Evolutionary conservation across 2,888 invertebrate genomes (phyloP).

Genomic region (Drosophila pseudotakahashii): DNA sequence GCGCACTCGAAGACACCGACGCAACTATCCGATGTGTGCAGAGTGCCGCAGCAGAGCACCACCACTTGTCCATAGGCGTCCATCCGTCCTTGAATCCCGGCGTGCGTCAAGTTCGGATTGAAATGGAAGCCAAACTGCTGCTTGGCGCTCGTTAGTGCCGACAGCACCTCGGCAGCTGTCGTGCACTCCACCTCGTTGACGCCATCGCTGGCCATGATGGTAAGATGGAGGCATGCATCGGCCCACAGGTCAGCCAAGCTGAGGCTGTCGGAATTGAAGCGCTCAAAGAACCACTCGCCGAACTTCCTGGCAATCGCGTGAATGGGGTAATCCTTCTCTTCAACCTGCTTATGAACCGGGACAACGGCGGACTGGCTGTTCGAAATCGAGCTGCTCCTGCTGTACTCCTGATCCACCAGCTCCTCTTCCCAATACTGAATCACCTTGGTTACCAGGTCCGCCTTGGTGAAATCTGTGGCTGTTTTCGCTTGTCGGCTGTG

Average conservation of each 20-base stretch:
- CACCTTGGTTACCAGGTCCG: constrained; percentile 84
- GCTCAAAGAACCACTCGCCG: constrained; percentile 86
- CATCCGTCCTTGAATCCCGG: constrained; percentile 86
- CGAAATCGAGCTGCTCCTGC: background rate
- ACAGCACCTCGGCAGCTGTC: constrained; percentile 75
- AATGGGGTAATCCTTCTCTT: constrained; percentile 72
- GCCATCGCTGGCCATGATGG: constrained; percentile 70
- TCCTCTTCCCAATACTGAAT: constrained; percentile 84
- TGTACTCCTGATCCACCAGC: no score
- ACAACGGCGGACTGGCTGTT: background rate
- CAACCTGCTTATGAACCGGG: background rate
- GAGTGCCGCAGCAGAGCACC: constrained; percentile 87
- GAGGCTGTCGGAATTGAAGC: constrained; percentile 83
- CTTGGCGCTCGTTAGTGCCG: constrained; percentile 82
- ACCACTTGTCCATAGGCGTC: constrained; percentile 87
- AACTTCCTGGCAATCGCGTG: constrained; percentile 86
- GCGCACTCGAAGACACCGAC: constrained; percentile 88
- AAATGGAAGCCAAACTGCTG: constrained; percentile 85
- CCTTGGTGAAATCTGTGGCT: constrained; percentile 85
- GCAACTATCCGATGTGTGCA: constrained; percentile 85
- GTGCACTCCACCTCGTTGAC: constrained; percentile 61
- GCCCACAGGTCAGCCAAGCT: constrained; percentile 86
- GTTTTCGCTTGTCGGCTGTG: constrained; percentile 85
- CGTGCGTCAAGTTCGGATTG: constrained; percentile 86
- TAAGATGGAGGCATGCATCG: constrained; percentile 83